Evolutionary conservation across 2,888 invertebrate genomes (phyloP).

Genomic region (Merodon equestris): DNA sequence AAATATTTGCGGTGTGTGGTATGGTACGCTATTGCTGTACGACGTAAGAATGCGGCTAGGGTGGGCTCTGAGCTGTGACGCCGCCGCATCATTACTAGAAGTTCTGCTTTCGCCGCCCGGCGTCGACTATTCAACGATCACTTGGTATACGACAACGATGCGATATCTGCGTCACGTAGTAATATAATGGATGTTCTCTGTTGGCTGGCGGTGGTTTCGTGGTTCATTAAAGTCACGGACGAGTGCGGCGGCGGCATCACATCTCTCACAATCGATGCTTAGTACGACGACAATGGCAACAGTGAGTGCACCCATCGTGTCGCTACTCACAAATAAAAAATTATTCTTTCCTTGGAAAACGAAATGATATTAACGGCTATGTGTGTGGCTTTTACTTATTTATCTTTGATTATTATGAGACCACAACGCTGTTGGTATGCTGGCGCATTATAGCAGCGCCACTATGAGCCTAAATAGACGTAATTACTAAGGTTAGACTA

Average conservation of each 20-base stretch:
- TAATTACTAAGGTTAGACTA: too few species aligned
- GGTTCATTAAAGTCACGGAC: conserved; percentile 65
- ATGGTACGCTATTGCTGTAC: conserved; percentile 2
- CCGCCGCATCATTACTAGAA: background rate
- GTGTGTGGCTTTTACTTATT: too few species aligned
- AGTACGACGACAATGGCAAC: conserved; percentile 26
- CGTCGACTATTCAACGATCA: too few species aligned
- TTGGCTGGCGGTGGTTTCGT: conserved; percentile 58
- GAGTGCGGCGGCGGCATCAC: conserved; percentile 59
- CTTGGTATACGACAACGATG: conserved; percentile 2
- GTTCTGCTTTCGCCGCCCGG: too few species aligned
- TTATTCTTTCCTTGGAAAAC: conserved; percentile 23
- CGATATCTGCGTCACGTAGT: conserved; percentile 29
- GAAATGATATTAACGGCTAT: conserved; percentile 11
- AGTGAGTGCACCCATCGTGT: conserved; percentile 32
- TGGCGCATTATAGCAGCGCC: too few species aligned
- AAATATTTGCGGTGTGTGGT: conserved; percentile 32
- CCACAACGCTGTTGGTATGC: too few species aligned
- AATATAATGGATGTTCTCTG: conserved; percentile 45
- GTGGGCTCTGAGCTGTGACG: conserved; percentile 15
- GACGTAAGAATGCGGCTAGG: conserved; percentile 28
- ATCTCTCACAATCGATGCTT: conserved; percentile 18
- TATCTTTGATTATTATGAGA: too few species aligned
- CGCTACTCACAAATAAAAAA: conserved; percentile 57
- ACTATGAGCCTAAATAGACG: too few species aligned